phyloP scores from a whole-genome alignment of 2,113 vertebrate genomes.

The Collichthys lucidus region DNA sequence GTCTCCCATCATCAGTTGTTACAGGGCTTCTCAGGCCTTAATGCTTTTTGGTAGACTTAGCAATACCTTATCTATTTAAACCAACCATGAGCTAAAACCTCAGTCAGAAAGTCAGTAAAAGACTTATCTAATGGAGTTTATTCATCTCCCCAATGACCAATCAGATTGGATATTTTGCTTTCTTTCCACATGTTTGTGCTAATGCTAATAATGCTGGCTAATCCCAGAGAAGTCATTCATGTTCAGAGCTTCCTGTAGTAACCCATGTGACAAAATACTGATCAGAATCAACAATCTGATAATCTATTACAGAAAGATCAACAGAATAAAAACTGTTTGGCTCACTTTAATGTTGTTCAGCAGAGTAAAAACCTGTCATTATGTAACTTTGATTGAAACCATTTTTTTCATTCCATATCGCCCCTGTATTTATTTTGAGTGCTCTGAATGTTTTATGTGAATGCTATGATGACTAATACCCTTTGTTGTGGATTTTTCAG shows the following conservation, averaged over 20 bases:
- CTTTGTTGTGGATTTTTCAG: constrained; percentile 39
- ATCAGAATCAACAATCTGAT: neutral
- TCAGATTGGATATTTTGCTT: neutral
- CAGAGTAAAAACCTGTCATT: neutral
- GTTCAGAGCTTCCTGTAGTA: neutral
- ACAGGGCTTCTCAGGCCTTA: neutral
- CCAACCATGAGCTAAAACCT: neutral
- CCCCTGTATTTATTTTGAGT: constrained; percentile 9
- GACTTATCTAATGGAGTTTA: neutral
- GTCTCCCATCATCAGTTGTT: neutral
- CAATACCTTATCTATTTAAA: neutral
- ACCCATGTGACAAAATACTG: neutral
- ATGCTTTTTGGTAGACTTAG: neutral
- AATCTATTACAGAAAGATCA: neutral
- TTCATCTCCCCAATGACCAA: neutral
- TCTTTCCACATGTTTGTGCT: neutral
- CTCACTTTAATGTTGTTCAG: constrained; percentile 1
- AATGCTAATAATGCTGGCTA: neutral
- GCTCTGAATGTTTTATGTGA: constrained; percentile 7
- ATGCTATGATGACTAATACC: constrained; percentile 39
- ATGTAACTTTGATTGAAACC: neutral
- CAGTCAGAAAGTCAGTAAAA: neutral
- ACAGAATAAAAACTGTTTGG: neutral
- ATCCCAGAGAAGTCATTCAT: neutral
- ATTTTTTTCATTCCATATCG: constrained; percentile 7